Conservation (phyloP, 2,888 invertebrate genomes). For the Coelogynopora nodosa region DNA sequence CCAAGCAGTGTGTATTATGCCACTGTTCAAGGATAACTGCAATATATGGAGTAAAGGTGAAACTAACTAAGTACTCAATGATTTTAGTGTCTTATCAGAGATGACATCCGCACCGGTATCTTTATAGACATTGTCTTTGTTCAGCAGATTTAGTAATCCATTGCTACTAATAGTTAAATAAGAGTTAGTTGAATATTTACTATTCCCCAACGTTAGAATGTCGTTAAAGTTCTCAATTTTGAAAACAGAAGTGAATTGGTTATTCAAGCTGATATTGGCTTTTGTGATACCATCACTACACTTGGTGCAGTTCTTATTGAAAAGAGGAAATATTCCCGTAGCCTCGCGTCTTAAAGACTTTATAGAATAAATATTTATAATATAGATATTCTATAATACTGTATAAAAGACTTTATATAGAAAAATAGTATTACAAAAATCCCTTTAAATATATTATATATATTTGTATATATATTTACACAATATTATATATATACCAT, state of each 20-base stretch:
- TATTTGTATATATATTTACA: too few relatives aligned
- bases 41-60: background rate
- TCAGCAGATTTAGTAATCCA: constrained; percentile 23
- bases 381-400: too few relatives aligned
- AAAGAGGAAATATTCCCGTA: constrained; percentile 18
- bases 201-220: background rate
- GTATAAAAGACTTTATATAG: too few relatives aligned
- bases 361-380: background rate
- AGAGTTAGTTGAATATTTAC: background rate
- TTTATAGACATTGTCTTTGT: background rate
- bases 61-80: constrained; percentile 8
- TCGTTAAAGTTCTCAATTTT: background rate
- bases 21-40: background rate
- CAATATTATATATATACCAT: too few relatives aligned
- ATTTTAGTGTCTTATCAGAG: constrained; percentile 23
- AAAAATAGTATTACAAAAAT: too few relatives aligned
- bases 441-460: too few relatives aligned
- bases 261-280: background rate
- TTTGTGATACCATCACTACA: background rate
- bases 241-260: constrained; percentile 27
- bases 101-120: background rate
- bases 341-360: constrained; percentile 14
- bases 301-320: background rate
- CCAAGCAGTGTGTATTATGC: constrained; percentile 38
- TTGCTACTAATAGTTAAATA: background rate